Conservation (phyloP, 2,888 invertebrate genomes). For the Julus scandinavius region DNA sequence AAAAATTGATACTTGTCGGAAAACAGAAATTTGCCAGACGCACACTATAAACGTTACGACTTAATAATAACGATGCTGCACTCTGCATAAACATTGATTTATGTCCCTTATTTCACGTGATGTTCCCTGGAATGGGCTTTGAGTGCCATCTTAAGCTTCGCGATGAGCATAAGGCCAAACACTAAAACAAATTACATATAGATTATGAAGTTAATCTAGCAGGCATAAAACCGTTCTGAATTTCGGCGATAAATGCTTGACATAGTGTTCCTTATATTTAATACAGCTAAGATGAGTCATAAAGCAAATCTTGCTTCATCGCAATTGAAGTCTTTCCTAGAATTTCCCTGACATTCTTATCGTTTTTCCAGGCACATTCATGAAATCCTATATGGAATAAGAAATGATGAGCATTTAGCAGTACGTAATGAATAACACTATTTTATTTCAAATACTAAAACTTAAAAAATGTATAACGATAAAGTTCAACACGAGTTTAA, state of each 20-base stretch:
- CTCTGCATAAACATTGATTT: constrained; percentile 7
- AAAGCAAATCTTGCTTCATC: background rate
- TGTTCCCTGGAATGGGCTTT: background rate
- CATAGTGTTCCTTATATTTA: background rate
- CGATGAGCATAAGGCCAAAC: constrained; percentile 21
- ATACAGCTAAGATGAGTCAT: background rate
- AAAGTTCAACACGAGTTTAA: constrained; percentile 22
- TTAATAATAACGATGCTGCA: background rate
- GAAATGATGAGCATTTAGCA: constrained; percentile 4
- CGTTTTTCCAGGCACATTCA: background rate
- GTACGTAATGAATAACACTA: constrained; percentile 28
- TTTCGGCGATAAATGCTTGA: constrained; percentile 8
- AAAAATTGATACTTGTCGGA: background rate
- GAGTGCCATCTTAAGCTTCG: background rate
- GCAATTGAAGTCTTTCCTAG: background rate
- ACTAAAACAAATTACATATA: constrained; percentile 25
- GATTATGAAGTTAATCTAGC: constrained; percentile 11
- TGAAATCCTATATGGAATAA: background rate
- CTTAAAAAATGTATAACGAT: constrained; percentile 48
- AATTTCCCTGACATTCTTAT: background rate
- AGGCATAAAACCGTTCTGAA: background rate
- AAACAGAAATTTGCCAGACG: background rate
- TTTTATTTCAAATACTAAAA: constrained; percentile 51
- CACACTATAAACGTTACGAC: background rate
- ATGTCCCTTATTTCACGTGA: background rate